Base-by-base conservation (phyloP, 1,140 invertebrate genomes). In the fruit fly (Drosophila melanogaster) region DNA sequence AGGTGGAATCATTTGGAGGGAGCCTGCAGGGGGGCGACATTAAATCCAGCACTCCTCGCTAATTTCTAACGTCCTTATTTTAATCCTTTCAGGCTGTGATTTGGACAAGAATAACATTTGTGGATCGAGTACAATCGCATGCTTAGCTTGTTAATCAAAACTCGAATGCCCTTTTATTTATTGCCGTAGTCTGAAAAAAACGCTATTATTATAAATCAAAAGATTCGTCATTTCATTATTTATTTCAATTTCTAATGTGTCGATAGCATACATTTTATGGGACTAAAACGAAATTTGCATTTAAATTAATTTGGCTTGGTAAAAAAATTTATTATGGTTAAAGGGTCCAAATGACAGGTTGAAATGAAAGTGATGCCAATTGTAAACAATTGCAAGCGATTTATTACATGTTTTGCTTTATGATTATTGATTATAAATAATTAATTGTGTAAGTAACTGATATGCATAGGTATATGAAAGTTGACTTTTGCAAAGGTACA, bases 1-100 rank as follows among this genome's bases (percentile, higher is more conserved):
- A 93, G 81, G 95, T 94, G 5, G 94, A 94, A 93, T 92, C 33
- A 94, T 14, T 14, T 14, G 33, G 93, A 94, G 3, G 73, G 93
- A 94, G 8, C 94, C 94, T 3, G 92, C n/a, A n/a, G n/a, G n/a
- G n/a, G n/a, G n/a, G n/a, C n/a, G n/a, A n/a, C n/a, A n/a, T n/a
- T 33, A 8, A 8, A 8, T 6, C 33, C 35, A 37, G 35, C 14
- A 4, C 14, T 26, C 12, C 6, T 3, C 2, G 12, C 22, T 26
- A 38, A 12, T 24, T 26, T 54, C 17, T 14, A 37, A 15, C 19
- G 19, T 22, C 19, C 19, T 22, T 22, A 2, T 30, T 38, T 22
- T 2, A 11, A 35, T 37, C 19, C 33, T 8, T 12, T 37, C 0
- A n/a, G 5, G 7, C 14, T 51, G 10, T 3, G 5, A 17, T 19